phyloP scores from a whole-genome alignment of 2,797 vertebrate genomes.

The Siniperca scherzeri region DNA sequence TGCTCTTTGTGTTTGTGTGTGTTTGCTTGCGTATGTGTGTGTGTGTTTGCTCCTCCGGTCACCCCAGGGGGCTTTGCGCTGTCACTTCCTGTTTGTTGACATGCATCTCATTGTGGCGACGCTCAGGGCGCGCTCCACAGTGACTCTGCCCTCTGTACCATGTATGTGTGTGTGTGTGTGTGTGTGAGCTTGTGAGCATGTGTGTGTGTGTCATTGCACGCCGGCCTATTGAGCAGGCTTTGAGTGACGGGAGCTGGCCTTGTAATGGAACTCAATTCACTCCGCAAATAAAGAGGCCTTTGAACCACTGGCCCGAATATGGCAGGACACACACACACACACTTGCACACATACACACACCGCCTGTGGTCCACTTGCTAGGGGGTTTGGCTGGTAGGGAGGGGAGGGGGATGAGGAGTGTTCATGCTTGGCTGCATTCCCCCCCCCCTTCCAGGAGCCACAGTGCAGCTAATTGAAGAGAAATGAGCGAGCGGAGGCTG shows the following conservation, averaged over 20 bases:
- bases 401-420: conserved; percentile 14
- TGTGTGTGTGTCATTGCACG: conserved; percentile 61
- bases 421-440: conserved; percentile 80
- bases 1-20: conserved; percentile 29
- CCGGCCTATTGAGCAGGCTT: conserved; percentile 75
- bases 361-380: conserved; percentile 75
- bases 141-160: conserved; percentile 60
- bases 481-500: conserved; percentile 75
- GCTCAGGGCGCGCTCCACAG: conserved; percentile 78
- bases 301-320: conserved; percentile 82
- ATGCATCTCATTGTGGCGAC: conserved; percentile 78
- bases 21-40: conserved; percentile 42
- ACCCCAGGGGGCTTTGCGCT: conserved; percentile 79
- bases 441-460: conserved; percentile 71
- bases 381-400: conserved; percentile 73
- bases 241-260: conserved; percentile 81
- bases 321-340: conserved; percentile 57
- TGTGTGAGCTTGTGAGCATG: conserved; percentile 24
- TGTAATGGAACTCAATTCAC: conserved; percentile 86
- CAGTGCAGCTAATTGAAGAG: conserved; percentile 86
- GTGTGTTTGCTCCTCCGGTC: conserved; percentile 72
- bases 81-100: conserved; percentile 85
- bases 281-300: conserved; percentile 84
- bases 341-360: conserved; percentile 62
- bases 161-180: conserved; percentile 44